Percentiles rank a stretch among this genome's conserved stretches.
Evolutionary conservation across 2,113 vertebrate genomes (phyloP).

Genomic region (Amazona guildingii): DNA sequence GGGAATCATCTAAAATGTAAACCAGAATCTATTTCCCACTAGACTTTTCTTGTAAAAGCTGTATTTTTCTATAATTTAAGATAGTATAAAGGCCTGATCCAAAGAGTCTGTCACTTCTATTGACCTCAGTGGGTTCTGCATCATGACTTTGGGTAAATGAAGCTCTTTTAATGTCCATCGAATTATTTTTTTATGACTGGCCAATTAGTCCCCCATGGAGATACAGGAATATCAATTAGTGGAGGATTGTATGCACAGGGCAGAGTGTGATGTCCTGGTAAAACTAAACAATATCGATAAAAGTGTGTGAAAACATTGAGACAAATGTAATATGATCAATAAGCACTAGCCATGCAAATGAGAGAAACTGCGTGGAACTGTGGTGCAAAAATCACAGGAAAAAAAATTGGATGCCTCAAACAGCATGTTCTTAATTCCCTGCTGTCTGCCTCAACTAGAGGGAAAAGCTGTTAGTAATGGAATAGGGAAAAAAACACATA

Average conservation of each 20-base stretch:
- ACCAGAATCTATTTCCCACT: background rate
- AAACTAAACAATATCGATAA: constrained; percentile 1
- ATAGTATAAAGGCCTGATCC: background rate
- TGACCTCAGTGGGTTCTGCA: background rate
- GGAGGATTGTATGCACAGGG: background rate
- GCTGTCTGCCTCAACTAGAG: constrained; percentile 3
- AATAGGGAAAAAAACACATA: constrained; percentile 49
- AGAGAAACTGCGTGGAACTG: background rate
- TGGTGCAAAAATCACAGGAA: constrained; percentile 31
- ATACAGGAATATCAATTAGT: background rate
- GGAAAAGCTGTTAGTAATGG: constrained; percentile 41
- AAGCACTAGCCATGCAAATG: constrained; percentile 36
- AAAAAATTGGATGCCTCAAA: constrained; percentile 12
- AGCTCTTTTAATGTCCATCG: background rate
- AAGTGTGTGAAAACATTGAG: background rate
- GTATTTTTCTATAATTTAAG: background rate
- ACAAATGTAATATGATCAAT: constrained; percentile 21
- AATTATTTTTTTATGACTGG: background rate
- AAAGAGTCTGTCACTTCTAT: background rate
- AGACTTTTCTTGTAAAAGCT: background rate
- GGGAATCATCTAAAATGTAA: background rate
- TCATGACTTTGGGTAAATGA: background rate
- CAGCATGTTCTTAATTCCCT: background rate
- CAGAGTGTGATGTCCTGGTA: background rate
- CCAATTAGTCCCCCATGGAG: background rate